Evolutionary conservation across 1,140 invertebrate genomes (phyloP).

Genomic region (Papilio polytes): DNA sequence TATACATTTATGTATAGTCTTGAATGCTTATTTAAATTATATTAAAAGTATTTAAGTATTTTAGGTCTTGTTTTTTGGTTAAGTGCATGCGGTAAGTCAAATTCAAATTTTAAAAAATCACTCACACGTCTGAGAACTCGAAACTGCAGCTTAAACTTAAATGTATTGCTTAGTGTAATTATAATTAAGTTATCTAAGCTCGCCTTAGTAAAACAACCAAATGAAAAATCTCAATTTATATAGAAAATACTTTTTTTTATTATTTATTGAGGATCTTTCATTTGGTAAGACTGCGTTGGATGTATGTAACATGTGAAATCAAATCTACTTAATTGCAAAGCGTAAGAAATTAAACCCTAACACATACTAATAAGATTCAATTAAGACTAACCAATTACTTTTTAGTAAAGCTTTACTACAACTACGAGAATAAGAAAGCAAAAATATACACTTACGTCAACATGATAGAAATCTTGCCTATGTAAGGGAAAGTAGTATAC

Average conservation of each 20-base stretch:
- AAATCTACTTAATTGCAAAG: not conserved
- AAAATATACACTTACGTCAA: not conserved
- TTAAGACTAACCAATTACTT: not conserved
- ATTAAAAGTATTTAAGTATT: not conserved
- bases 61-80: not conserved
- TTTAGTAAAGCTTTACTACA: not conserved
- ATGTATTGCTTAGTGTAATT: slow-evolving; percentile 21
- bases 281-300: slow-evolving; percentile 59
- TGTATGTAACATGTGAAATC: slow-evolving; percentile 48
- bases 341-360: slow-evolving; percentile 12
- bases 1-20: not conserved
- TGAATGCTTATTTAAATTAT: not conserved
- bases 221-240: slow-evolving; percentile 41
- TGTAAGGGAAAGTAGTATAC: no score
- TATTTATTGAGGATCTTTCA: slow-evolving; percentile 47
- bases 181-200: slow-evolving; percentile 43
- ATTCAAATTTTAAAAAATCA: slow-evolving; percentile 14
- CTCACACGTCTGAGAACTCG: slow-evolving; percentile 28
- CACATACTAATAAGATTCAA: not conserved
- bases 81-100: slow-evolving; percentile 12
- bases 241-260: not conserved
- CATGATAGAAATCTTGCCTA: not conserved
- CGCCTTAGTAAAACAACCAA: slow-evolving; percentile 46
- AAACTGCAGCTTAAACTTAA: slow-evolving; percentile 27
- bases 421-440: not conserved